Evolutionary conservation across 2,797 vertebrate genomes (phyloP), one percentile per base, ranked within the genome.

Genomic region (Rhyacichthys aspro): DNA sequence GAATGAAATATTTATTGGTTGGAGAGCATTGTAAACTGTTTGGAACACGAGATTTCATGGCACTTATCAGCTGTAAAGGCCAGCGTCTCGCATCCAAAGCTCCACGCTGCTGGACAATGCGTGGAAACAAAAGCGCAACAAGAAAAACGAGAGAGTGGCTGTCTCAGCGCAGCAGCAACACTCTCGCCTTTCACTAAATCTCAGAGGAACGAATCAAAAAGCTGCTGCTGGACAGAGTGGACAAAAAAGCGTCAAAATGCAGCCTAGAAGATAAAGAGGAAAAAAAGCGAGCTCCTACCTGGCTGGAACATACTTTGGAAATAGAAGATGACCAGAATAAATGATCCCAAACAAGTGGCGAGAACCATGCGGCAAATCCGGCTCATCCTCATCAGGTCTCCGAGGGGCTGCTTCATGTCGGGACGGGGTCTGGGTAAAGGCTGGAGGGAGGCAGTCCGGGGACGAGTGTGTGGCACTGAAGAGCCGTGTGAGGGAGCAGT

Each of bases 291-390:
- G 49, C 58, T 91, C 95, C 94, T 98, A 98, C 96, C 96, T 97
- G 96, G 96, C 60, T 96, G 95, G 87, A 97, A 98, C 96, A 96
- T 98, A 97, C 96, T 98, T 97, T 98, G 96, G 93, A 97, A 98
- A 94, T 97, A 98, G 93, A 98, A 98, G 94, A 98, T 95, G 93
- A 97, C 95, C 91, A 98, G 93, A 85, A 97, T 92, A 91, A 97
- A 96, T 82, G 96, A 98, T 91, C 96, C 96, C 83, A 98, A 89
- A 92, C 95, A 98, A 92, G 96, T 98, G 91, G 94, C 95, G 85
- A 97, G 90, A 78, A 95, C 90, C 96, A 98, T 96, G 90, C 95
- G 94, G 91, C 96, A 98, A 55, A 97, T 95, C 84, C 95, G 92
- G 90, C 92, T 98, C 96, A 97, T 96, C 94, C 95, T 96, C 96